A percentile compares a stretch with the other conserved stretches of the same genome.
These are phyloP conservation scores for Synodontis membranacea DNA, from an alignment of 2,113 vertebrate species.

Conservation along the genomic window DNA sequence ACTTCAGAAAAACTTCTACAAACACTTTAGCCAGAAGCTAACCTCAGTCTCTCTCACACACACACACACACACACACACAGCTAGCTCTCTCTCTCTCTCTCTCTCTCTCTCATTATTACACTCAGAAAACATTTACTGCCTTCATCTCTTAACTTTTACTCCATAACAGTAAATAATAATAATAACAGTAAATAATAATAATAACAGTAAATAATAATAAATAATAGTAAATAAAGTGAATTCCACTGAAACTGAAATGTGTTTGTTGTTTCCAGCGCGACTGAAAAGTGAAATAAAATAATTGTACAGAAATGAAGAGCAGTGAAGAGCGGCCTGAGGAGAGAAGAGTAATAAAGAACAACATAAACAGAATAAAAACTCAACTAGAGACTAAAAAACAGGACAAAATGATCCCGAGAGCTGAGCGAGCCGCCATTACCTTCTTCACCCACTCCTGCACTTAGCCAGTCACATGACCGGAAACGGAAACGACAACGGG, in stretches of 20 bases:
- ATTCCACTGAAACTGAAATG: neutral
- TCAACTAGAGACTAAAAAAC: neutral
- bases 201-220: neutral
- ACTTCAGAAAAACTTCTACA: too few species aligned
- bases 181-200: neutral
- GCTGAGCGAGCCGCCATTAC: neutral
- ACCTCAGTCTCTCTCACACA: too few species aligned
- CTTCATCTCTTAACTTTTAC: neutral
- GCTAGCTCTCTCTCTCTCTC: too few species aligned
- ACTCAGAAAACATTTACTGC: too few species aligned
- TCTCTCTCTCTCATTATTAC: too few species aligned
- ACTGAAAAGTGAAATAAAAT: neutral
- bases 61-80: too few species aligned
- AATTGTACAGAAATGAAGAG: neutral
- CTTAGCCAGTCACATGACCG: neutral
- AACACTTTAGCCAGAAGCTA: too few species aligned
- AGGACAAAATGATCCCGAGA: neutral
- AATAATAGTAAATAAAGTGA: neutral
- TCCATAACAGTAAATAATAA: neutral
- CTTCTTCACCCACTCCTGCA: neutral
- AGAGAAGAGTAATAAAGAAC: neutral
- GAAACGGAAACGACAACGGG: neutral
- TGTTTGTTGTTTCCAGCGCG: neutral
- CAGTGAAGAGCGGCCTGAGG: neutral
- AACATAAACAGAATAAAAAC: neutral